Conservation (phyloP, 2,888 invertebrate genomes). For the Thumatha senex region DNA sequence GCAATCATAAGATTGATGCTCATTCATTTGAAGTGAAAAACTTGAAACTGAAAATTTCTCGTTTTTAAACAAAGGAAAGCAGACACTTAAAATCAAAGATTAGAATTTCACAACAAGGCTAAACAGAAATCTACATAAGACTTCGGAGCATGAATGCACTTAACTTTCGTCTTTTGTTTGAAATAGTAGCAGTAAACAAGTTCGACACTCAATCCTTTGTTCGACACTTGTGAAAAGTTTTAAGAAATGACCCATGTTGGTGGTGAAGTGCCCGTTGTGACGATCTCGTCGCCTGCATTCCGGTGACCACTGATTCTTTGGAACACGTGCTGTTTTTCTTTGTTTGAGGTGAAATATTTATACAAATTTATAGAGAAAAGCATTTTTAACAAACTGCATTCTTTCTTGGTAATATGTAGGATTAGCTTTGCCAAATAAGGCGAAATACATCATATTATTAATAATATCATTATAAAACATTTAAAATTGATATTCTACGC, state of each 20-base stretch:
- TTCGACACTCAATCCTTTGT: constrained; percentile 78
- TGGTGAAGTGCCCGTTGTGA: constrained; percentile 47
- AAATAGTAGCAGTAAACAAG: constrained; percentile 70
- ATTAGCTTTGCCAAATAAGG: too few relatives aligned
- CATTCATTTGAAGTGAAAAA: too few relatives aligned
- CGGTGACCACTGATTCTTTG: constrained; percentile 36
- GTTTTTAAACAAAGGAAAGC: constrained; percentile 67
- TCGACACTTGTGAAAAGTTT: constrained; percentile 61
- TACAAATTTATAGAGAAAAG: constrained; percentile 6
- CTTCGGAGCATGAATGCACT: constrained; percentile 53
- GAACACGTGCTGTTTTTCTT: constrained; percentile 54
- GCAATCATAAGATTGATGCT: too few relatives aligned
- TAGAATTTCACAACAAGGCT: constrained; percentile 37
- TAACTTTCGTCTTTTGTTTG: constrained; percentile 64
- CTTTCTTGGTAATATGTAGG: too few relatives aligned
- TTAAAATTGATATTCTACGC: too few relatives aligned
- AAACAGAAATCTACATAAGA: constrained; percentile 45
- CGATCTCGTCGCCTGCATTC: constrained; percentile 36
- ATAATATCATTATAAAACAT: too few relatives aligned
- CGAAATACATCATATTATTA: too few relatives aligned
- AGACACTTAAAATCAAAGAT: constrained; percentile 70
- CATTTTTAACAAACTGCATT: too few relatives aligned
- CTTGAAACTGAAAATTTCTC: too few relatives aligned
- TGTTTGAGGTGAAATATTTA: constrained; percentile 29
- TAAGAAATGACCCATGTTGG: constrained; percentile 44